phyloP scores from a whole-genome alignment of 2,888 invertebrate genomes.

The Anaspis maculata region DNA sequence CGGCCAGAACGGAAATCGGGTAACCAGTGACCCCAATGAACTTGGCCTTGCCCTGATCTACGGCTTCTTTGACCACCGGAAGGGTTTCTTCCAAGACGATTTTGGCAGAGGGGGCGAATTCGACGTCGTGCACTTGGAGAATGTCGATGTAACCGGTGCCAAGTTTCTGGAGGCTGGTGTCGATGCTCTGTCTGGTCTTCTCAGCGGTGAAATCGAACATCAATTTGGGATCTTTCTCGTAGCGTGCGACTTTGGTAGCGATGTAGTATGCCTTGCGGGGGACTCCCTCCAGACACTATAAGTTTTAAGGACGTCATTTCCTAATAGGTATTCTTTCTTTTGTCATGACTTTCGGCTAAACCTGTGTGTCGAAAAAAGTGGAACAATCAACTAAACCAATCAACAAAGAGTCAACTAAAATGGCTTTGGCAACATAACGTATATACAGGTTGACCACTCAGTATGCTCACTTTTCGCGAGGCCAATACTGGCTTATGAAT shows the following conservation, averaged over 20 bases:
- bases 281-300: slow-evolving; percentile 63
- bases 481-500: no score
- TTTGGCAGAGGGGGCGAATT: slow-evolving; percentile 71
- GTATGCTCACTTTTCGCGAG: no score
- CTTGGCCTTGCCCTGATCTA: slow-evolving; percentile 62
- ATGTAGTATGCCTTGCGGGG: slow-evolving; percentile 79
- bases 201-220: slow-evolving; percentile 84
- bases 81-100: slow-evolving; percentile 77
- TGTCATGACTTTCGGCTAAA: no score
- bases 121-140: slow-evolving; percentile 89
- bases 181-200: slow-evolving; percentile 65
- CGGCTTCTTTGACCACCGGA: slow-evolving; percentile 68
- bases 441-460: no score
- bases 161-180: slow-evolving; percentile 63
- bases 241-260: slow-evolving; percentile 88
- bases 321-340: no score
- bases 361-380: no score
- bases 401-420: no score
- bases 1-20: slow-evolving; percentile 66
- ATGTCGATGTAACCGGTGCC: slow-evolving; percentile 79
- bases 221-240: slow-evolving; percentile 55
- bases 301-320: no score
- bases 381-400: no score
- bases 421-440: no score
- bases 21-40: slow-evolving; percentile 86